Conservation (phyloP, 2,888 invertebrate species). For the Cylindroiulus punctatus region DNA sequence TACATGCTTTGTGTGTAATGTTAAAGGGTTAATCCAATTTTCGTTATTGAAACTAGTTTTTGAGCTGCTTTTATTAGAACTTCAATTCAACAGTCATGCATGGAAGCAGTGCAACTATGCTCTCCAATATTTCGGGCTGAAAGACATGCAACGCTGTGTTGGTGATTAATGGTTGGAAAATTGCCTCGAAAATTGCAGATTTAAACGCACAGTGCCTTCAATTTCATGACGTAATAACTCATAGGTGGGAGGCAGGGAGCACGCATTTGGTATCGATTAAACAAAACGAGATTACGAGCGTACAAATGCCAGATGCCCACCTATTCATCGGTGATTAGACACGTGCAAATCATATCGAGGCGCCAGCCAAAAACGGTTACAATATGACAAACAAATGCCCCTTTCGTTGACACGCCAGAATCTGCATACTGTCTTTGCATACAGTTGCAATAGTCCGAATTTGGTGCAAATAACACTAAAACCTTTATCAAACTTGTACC, state of each 20-base stretch:
- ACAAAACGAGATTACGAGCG: not conserved
- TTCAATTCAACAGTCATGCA: not conserved
- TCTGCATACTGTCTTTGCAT: too few species aligned
- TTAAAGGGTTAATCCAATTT: not conserved
- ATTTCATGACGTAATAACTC: constrained; percentile 16
- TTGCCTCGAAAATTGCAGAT: constrained; percentile 16
- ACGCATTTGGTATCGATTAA: constrained; percentile 25
- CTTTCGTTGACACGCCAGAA: too few species aligned
- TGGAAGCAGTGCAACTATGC: not conserved
- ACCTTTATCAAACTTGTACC: too few species aligned
- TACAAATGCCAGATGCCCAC: constrained; percentile 26
- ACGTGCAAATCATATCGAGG: not conserved
- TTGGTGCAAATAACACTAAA: too few species aligned
- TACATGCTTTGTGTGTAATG: too few species aligned
- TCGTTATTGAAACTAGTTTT: not conserved
- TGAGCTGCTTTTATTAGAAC: not conserved
- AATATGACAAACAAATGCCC: too few species aligned
- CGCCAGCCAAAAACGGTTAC: not conserved
- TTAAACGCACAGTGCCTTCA: constrained; percentile 16
- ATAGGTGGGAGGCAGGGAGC: not conserved
- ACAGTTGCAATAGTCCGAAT: too few species aligned
- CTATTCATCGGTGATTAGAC: constrained; percentile 40
- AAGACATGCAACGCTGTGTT: not conserved
- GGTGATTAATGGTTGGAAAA: constrained; percentile 16
- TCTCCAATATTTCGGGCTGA: not conserved